Evolutionary conservation across 2,797 vertebrate genomes (phyloP).

Genomic region (Bufotes viridis): DNA sequence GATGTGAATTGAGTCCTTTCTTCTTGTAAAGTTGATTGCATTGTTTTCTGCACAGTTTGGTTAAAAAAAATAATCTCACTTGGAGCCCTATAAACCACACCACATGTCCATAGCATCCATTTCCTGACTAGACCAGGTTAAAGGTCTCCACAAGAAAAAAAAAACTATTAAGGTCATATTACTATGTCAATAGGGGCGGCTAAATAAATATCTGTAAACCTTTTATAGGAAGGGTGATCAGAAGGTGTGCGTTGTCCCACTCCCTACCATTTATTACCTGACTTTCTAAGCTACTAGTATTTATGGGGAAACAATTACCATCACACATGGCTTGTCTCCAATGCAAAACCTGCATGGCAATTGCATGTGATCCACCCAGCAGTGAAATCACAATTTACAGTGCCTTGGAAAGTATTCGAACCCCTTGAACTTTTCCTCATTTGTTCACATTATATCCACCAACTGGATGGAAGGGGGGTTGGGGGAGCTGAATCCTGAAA

Average conservation of each 20-base stretch:
- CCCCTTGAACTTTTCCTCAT: too few relatives aligned
- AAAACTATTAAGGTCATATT: neutral
- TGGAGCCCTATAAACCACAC: neutral
- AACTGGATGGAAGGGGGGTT: too few relatives aligned
- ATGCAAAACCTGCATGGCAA: neutral
- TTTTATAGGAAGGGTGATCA: slow-evolving; percentile 4
- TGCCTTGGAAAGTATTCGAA: too few relatives aligned
- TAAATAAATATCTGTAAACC: neutral
- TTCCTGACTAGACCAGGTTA: slow-evolving; percentile 1
- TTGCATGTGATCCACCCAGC: neutral
- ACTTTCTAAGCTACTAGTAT: neutral
- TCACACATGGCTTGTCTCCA: neutral
- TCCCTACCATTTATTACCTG: slow-evolving; percentile 19
- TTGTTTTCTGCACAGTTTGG: neutral
- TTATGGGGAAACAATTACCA: neutral
- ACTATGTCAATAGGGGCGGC: neutral
- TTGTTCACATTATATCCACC: too few relatives aligned
- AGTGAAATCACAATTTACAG: too few relatives aligned
- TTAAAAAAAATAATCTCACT: neutral
- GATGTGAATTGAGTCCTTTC: neutral
- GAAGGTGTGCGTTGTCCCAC: neutral
- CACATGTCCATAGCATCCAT: slow-evolving; percentile 8
- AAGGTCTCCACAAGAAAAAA: slow-evolving; percentile 2
- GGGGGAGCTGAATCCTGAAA: too few relatives aligned
- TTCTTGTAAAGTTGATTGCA: neutral